Evolutionary conservation across 2,888 invertebrate species (phyloP).

Genomic region (Luperina nickerlii): DNA sequence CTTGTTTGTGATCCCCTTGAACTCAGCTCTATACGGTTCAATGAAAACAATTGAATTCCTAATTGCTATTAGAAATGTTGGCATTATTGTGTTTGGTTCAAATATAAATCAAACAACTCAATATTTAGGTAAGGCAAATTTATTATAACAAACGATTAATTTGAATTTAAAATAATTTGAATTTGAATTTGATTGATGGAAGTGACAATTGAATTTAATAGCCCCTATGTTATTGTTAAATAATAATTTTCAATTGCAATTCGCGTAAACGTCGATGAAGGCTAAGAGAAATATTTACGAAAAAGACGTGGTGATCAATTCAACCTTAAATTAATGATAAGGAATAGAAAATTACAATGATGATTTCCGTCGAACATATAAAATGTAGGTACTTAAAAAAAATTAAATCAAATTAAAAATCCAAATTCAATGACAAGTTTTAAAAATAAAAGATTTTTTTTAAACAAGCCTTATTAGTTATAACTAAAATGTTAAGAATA

Average conservation of each 20-base stretch:
- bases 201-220: constrained; percentile 1
- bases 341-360: too few relatives aligned
- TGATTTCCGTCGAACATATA: too few relatives aligned
- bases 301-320: background rate
- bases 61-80: constrained; percentile 31
- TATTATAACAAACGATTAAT: background rate
- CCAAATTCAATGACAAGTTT: too few relatives aligned
- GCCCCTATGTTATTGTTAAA: background rate
- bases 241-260: background rate
- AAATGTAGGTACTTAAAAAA: too few relatives aligned
- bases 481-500: too few relatives aligned
- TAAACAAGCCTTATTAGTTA: background rate
- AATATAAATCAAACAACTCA: background rate
- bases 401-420: too few relatives aligned
- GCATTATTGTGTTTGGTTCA: constrained; percentile 7
- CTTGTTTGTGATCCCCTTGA: constrained; percentile 40
- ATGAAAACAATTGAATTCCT: constrained; percentile 41
- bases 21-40: constrained; percentile 28
- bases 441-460: background rate
- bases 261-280: background rate
- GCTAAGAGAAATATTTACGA: background rate
- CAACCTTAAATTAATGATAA: background rate
- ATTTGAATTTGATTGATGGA: too few relatives aligned
- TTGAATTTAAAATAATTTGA: too few relatives aligned
- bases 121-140: constrained; percentile 6